phyloP scores from a whole-genome alignment of 2,797 vertebrate species.

The Neopelma chrysocephalum region DNA sequence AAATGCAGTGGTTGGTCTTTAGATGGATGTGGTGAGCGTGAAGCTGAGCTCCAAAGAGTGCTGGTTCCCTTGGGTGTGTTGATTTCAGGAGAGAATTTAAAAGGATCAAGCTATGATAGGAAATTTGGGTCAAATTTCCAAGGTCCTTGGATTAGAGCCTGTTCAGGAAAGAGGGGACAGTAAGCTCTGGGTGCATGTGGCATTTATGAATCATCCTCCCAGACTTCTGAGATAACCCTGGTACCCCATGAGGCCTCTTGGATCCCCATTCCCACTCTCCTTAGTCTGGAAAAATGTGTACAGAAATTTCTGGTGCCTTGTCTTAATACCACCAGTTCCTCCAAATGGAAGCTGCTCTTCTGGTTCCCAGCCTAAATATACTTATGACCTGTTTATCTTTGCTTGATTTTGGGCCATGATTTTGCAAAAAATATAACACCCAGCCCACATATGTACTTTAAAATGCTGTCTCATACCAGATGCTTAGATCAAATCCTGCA shows the following conservation, averaged over 20 bases:
- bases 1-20: not conserved
- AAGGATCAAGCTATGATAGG: not conserved
- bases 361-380: slow-evolving; percentile 54
- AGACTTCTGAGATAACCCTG: not conserved
- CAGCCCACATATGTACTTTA: slow-evolving; percentile 38
- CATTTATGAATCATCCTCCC: not conserved
- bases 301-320: not conserved
- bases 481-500: not conserved
- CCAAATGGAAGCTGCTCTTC: slow-evolving; percentile 2
- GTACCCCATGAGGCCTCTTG: not conserved
- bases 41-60: not conserved
- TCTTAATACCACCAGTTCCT: not conserved
- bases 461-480: slow-evolving; percentile 27
- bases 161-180: not conserved
- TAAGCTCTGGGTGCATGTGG: not conserved
- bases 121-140: not conserved
- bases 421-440: slow-evolving; percentile 38
- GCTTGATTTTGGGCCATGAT: slow-evolving; percentile 9
- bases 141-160: not conserved
- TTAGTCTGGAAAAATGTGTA: not conserved
- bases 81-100: not conserved
- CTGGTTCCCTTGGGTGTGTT: not conserved
- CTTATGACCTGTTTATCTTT: slow-evolving; percentile 53
- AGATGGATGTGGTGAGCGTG: not conserved
- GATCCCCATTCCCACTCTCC: not conserved